Evolutionary conservation across 2,113 vertebrate species (phyloP), one percentile per base, ranked within the genome.

Genomic region (Catharus minimus): DNA sequence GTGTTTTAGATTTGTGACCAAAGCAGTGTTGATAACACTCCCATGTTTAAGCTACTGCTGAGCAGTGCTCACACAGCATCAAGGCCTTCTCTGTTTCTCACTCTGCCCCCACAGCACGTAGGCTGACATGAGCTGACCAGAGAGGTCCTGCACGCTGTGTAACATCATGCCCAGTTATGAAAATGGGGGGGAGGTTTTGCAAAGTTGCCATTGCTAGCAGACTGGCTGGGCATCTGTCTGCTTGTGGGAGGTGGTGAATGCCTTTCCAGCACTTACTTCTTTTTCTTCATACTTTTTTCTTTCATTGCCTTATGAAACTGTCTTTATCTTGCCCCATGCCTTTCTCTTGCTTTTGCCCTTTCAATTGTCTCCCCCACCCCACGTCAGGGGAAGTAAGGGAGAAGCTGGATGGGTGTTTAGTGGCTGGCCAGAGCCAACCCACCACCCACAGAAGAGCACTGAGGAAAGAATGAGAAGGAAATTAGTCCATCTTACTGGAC

Each of bases 51-150:
- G 82, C 33, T 61, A 11, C 32, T 86, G 79, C 75, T 55, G 79
- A 80, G 79, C 79, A 39, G n/a, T 7, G 36, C 46, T 92, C 20
- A 0, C 36, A 41, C 33, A 57, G 28, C 58, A 69, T 85, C 88
- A 96, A 96, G 88, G 88, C 71, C 46, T 20, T 17, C 79, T 82
- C 50, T 95, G 82, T 88, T 96, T 89, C 86, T 76, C 72, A 39
- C 46, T 91, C 82, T 88, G 82, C 88, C 86, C 79, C 90, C 39
- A 0, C 82, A 90, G 88, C 1, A 12, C 26, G 79, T n/a, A 28
- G 92, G 94, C 88, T 85, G 90, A 57, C 71, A 41, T 0, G 3
- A 80, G 72, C 82, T 85, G 85, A 46, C 92, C 85, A 73, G 10
- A 53, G 75, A 76, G 71, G 28, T 76, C 52, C 2, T 53, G 62